Conservation (phyloP, 2,113 vertebrate species). For the Protomyctophum bolini region DNA sequence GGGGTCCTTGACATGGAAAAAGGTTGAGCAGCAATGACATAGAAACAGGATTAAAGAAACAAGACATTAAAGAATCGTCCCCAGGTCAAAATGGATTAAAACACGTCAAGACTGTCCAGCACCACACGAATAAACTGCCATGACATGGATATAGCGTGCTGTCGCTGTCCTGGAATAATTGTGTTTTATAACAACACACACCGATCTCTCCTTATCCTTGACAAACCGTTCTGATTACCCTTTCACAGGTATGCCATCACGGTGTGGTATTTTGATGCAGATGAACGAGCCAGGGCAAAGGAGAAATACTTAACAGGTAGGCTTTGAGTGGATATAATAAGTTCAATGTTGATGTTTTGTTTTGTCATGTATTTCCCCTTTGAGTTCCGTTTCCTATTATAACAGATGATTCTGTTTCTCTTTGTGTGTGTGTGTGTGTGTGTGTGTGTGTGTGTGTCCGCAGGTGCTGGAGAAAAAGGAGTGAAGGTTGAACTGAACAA, state of each 20-base stretch:
- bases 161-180: too few species aligned
- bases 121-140: too few species aligned
- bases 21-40: too few species aligned
- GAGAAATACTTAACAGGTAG: slow-evolving; percentile 96
- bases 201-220: not conserved
- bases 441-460: slow-evolving; percentile 33
- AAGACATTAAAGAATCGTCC: too few species aligned
- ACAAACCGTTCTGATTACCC: not conserved
- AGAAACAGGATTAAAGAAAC: too few species aligned
- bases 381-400: not conserved
- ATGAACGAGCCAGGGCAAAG: slow-evolving; percentile 95
- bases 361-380: not conserved
- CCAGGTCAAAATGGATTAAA: too few species aligned
- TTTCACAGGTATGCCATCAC: slow-evolving; percentile 95
- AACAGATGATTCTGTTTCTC: not conserved
- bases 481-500: slow-evolving; percentile 93
- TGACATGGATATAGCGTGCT: too few species aligned
- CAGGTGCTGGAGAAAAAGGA: slow-evolving; percentile 88
- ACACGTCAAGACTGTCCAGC: too few species aligned
- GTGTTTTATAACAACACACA: too few species aligned
- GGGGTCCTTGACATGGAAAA: too few species aligned
- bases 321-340: not conserved
- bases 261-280: slow-evolving; percentile 98
- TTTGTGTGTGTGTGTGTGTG: slow-evolving; percentile 28
- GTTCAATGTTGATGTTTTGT: not conserved